Conservation (phyloP, 1,140 invertebrate genomes). For the Lepidurus couesii region DNA sequence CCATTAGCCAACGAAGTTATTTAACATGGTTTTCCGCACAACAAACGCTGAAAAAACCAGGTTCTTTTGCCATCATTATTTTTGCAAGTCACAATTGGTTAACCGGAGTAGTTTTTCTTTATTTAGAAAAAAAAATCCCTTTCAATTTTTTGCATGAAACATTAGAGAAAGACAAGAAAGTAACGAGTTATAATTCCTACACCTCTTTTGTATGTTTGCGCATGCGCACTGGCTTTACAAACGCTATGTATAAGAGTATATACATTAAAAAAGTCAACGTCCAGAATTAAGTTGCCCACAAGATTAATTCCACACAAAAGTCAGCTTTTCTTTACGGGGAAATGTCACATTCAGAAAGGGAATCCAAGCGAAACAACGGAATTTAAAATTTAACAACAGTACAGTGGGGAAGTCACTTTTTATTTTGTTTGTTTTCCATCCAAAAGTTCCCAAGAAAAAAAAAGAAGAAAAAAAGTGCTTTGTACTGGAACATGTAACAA, state of each 20-base stretch:
- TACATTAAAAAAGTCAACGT: slow-evolving; percentile 12
- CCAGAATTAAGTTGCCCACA: slow-evolving; percentile 1
- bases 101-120: neutral
- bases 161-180: neutral
- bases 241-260: slow-evolving; percentile 22
- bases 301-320: neutral
- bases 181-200: neutral
- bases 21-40: too few relatives aligned
- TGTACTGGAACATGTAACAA: slow-evolving; percentile 22
- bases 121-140: neutral
- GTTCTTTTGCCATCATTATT: too few relatives aligned
- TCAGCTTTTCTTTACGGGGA: neutral
- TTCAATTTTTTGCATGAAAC: neutral
- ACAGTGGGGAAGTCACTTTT: neutral
- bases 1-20: too few relatives aligned
- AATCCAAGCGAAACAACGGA: too few relatives aligned
- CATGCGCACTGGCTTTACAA: neutral
- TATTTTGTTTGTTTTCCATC: neutral
- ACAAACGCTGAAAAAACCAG: too few relatives aligned
- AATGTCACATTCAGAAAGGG: neutral
- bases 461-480: neutral
- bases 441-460: neutral
- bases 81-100: neutral
- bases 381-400: too few relatives aligned
- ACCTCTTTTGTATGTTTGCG: neutral